These are phyloP conservation scores for Merodon equestris DNA, from an alignment of 2,888 invertebrate genomes.

Conservation along the genomic window DNA sequence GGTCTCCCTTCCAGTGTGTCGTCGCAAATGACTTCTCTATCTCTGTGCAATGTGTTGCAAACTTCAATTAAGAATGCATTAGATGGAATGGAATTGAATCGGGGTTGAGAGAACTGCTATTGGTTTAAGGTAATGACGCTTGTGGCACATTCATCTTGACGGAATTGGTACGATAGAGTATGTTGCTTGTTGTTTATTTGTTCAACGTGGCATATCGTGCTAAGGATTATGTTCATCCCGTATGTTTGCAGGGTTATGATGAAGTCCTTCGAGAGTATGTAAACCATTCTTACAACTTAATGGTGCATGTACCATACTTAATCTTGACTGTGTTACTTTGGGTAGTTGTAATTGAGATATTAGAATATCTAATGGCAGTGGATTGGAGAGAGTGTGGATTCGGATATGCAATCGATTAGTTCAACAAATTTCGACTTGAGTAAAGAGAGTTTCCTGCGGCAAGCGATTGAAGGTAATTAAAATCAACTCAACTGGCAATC, in stretches of 20 bases:
- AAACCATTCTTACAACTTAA: conserved; percentile 33
- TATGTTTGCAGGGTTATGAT: conserved; percentile 5
- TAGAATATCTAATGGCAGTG: too few relatives aligned
- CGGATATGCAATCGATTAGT: too few relatives aligned
- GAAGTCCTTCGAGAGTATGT: conserved; percentile 21
- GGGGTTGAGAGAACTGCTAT: conserved; percentile 10
- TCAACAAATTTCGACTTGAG: too few relatives aligned
- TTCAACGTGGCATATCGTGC: background rate
- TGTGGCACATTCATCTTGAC: conserved; percentile 53
- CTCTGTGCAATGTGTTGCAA: conserved; percentile 7
- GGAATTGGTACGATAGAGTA: conserved; percentile 25
- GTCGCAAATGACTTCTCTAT: too few relatives aligned
- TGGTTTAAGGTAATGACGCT: conserved; percentile 54
- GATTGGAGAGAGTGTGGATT: too few relatives aligned
- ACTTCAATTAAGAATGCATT: conserved; percentile 63
- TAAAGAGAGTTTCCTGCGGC: background rate
- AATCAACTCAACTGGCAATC: too few relatives aligned
- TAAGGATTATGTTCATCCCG: conserved; percentile 6
- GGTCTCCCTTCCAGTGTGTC: conserved; percentile 25
- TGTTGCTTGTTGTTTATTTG: conserved; percentile 20
- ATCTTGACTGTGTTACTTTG: conserved; percentile 11
- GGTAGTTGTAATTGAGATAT: background rate
- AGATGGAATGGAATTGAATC: conserved; percentile 28
- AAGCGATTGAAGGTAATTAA: too few relatives aligned
- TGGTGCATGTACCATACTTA: conserved; percentile 28